These are phyloP conservation scores for Crypturellus undulatus DNA, from an alignment of 2,113 vertebrate genomes.

Conservation along the genomic window DNA sequence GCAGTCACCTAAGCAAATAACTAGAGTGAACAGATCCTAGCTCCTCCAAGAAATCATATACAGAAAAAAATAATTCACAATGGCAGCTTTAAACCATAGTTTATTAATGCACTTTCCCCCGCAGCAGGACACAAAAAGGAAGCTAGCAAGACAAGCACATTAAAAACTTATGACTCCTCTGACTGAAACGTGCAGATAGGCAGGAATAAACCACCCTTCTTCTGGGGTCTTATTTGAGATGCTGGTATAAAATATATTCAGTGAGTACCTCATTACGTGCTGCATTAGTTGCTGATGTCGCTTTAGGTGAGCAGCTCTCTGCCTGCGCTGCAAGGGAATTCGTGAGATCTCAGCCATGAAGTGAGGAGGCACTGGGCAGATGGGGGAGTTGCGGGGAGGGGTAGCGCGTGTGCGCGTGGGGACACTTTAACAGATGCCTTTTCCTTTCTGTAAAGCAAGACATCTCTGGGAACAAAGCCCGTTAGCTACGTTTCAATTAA, in stretches of 20 bases:
- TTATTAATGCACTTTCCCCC: slow-evolving; percentile 75
- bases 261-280: background rate
- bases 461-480: background rate
- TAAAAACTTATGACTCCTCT: slow-evolving; percentile 72
- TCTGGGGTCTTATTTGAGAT: background rate
- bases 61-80: slow-evolving; percentile 18
- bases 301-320: background rate
- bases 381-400: background rate
- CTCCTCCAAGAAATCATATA: slow-evolving; percentile 39
- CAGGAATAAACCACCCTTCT: slow-evolving; percentile 35
- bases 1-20: slow-evolving; percentile 49
- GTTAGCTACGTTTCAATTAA: background rate
- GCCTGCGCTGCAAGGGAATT: background rate
- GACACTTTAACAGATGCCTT: background rate
- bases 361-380: background rate
- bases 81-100: slow-evolving; percentile 59
- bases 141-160: slow-evolving; percentile 69
- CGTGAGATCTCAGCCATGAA: background rate
- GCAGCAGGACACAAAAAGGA: slow-evolving; percentile 72
- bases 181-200: slow-evolving; percentile 58
- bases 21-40: slow-evolving; percentile 48
- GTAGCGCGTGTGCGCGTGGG: rapidly evolving
- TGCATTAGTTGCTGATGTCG: background rate
- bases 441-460: background rate
- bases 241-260: background rate